These are phyloP conservation scores for Nettapus auritus DNA, from an alignment of 2,113 vertebrate genomes.

Conservation along the genomic window DNA sequence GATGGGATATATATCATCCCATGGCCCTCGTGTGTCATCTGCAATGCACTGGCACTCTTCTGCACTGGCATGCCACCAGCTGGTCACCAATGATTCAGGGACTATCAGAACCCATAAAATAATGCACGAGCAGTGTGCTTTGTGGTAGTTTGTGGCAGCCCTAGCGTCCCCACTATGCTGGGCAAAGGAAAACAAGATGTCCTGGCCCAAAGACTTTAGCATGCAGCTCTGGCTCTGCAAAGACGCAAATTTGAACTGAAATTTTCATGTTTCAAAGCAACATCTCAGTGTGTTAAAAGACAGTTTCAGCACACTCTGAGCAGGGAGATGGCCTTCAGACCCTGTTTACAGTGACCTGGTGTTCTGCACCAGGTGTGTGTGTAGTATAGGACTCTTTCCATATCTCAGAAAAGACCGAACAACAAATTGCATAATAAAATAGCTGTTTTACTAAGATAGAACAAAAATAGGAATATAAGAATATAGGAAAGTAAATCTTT, in stretches of 20 bases:
- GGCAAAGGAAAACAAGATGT: neutral
- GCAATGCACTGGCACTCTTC: neutral
- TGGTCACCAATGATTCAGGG: neutral
- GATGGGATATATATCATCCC: neutral
- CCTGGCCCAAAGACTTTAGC: neutral
- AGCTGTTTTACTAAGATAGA: neutral
- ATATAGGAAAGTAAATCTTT: neutral
- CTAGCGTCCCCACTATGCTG: neutral
- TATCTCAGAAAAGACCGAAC: neutral
- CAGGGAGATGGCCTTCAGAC: neutral
- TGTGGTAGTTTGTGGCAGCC: neutral
- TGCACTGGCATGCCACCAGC: neutral
- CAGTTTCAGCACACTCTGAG: neutral
- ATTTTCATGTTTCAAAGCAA: neutral
- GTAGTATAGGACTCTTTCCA: neutral
- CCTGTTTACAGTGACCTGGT: neutral
- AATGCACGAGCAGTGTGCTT: neutral
- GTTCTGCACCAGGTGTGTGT: accelerated
- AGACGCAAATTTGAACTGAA: neutral
- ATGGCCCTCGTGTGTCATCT: neutral
- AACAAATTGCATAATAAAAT: neutral
- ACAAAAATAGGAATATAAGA: neutral
- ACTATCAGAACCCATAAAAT: neutral
- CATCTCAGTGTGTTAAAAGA: neutral
- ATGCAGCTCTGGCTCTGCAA: neutral